Base-by-base conservation (phyloP, 2,888 invertebrate species). In the Polymixis lichenea region DNA sequence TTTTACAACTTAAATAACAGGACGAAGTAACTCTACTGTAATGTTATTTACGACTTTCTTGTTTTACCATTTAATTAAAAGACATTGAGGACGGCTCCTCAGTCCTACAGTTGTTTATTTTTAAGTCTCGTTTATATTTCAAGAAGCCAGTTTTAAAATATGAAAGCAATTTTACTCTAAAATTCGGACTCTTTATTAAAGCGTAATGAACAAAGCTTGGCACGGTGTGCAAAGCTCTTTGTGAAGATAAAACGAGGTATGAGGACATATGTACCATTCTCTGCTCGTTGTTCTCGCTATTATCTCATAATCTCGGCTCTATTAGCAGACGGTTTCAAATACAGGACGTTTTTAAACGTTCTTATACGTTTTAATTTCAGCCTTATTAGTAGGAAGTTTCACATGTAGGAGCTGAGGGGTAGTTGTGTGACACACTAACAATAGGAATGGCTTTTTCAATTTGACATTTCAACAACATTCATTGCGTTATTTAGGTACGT, bases 291-390 rank as follows among this genome's bases (percentile, higher is more conserved):
- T 70, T 80, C 60, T 61, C 56, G 51, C 32, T 58, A n/a, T 68
- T 85, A 80, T 69, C 60, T 68, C 71, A 80, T 84, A 85, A 72
- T 82, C 75, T 71, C 46, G 19, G 28, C n/a, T 43, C 51, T 80
- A 71, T 73, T 84, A 69, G 46, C 51, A 56, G 72, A 69, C 32
- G n/a, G 49, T 68, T 72, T 76, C 8, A 68, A 79, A 84, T 79
- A 67, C 28, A 78, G 43, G 15, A 49, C 55, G 19, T 32, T 72
- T 64, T 65, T 60, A 60, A 82, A 61, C 22, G 64, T 60, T 77
- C 25, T 28, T 55, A 49, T 65, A 43, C 13, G 11, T 4, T 78
- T 43, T 55, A n/a, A 64, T 15, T 9, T 49, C 17, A 15, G 53
- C 15, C 19, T 5, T 69, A 46, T 17, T 43, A 22, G 32, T 28